Evolutionary conservation across 2,113 vertebrate genomes (phyloP).

Genomic region (Charadrius vociferus): DNA sequence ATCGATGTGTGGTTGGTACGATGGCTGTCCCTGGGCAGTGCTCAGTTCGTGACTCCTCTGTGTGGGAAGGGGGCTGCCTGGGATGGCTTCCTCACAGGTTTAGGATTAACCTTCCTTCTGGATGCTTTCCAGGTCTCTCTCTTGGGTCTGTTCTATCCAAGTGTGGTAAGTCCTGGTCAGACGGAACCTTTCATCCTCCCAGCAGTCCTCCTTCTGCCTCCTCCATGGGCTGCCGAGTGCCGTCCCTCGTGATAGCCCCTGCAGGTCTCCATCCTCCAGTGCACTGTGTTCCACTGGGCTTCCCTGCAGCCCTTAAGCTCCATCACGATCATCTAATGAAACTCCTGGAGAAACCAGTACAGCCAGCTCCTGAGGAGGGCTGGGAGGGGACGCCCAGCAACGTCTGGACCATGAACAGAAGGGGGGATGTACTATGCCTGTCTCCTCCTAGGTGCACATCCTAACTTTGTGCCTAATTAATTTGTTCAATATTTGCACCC

Average conservation of each 20-base stretch:
- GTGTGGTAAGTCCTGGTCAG: neutral
- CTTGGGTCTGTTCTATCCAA: neutral
- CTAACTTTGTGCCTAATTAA: neutral
- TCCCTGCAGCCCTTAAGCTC: neutral
- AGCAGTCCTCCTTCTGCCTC: neutral
- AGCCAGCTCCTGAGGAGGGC: neutral
- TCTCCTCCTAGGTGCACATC: neutral
- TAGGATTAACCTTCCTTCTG: neutral
- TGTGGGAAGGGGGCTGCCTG: neutral
- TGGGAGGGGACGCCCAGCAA: neutral
- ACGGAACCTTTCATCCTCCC: neutral
- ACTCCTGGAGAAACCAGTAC: neutral
- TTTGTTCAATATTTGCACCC: neutral
- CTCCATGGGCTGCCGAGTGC: fast-evolving
- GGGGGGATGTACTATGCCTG: neutral
- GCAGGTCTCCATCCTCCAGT: neutral
- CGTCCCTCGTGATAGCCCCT: neutral
- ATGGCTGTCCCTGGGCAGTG: neutral
- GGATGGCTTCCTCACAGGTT: neutral
- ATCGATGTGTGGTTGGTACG: too few species aligned
- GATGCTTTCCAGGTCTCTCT: neutral
- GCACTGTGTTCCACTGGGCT: neutral
- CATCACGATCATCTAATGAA: fast-evolving
- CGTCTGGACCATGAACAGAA: neutral
- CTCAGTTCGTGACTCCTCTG: fast-evolving